phyloP scores from a whole-genome alignment of 2,113 vertebrate genomes.

The Gasterosteus aculeatus region DNA sequence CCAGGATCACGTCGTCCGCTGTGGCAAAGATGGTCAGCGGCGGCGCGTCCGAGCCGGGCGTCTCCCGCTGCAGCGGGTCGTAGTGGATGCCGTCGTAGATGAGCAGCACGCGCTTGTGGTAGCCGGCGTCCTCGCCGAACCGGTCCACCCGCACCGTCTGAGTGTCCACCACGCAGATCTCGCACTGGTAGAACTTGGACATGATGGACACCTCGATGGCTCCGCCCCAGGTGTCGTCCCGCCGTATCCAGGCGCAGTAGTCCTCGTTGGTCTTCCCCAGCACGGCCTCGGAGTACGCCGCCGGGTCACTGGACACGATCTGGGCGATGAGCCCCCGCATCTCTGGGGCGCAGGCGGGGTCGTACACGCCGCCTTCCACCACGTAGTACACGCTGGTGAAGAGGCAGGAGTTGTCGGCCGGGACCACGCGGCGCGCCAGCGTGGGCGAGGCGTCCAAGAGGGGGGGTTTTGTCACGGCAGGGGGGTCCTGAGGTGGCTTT shows the following conservation, averaged over 20 bases:
- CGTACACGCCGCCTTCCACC: slow-evolving; percentile 92
- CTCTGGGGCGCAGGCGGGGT: slow-evolving; percentile 88
- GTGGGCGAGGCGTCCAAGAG: slow-evolving; percentile 79
- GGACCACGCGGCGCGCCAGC: slow-evolving; percentile 87
- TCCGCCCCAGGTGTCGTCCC: slow-evolving; percentile 95
- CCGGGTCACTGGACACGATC: slow-evolving; percentile 91
- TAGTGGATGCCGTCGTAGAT: slow-evolving; percentile 99
- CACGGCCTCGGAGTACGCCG: slow-evolving; percentile 90
- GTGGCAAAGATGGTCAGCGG: slow-evolving; percentile 94
- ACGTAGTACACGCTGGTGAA: slow-evolving; percentile 97
- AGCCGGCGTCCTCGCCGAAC: slow-evolving; percentile 95
- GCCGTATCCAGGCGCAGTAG: slow-evolving; percentile 93
- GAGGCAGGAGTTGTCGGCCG: slow-evolving; percentile 97
- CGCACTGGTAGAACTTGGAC: slow-evolving; percentile 96
- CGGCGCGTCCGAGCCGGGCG: slow-evolving; percentile 83
- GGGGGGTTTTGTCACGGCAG: slow-evolving; percentile 73
- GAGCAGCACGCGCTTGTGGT: slow-evolving; percentile 90
- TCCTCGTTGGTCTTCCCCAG: slow-evolving; percentile 94
- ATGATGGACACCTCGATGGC: slow-evolving; percentile 97
- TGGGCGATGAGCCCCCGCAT: slow-evolving; percentile 94
- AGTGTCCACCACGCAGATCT: slow-evolving; percentile 98
- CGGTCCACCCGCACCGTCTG: slow-evolving; percentile 95
- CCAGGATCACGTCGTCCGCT: slow-evolving; percentile 89
- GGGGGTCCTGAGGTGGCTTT: slow-evolving; percentile 70
- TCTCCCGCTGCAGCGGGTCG: slow-evolving; percentile 89